These are phyloP conservation scores for Dendrocincla fuliginosa DNA, from an alignment of 2,797 vertebrate species.

Conservation along the genomic window DNA sequence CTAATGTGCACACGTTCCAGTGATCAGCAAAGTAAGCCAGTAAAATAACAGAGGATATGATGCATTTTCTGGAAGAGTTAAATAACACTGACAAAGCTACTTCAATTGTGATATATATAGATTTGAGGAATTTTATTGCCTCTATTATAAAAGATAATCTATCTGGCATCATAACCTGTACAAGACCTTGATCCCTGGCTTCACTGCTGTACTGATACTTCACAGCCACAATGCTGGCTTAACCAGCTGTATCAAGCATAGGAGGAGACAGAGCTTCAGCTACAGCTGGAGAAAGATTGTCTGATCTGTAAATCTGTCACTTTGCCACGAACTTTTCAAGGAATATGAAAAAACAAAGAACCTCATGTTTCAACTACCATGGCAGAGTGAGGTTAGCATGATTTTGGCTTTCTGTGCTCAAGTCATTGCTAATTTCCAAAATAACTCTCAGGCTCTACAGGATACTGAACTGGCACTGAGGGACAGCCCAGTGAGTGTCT, in stretches of 20 bases:
- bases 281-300: neutral
- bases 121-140: neutral
- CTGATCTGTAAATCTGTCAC: neutral
- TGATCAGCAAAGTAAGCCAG: neutral
- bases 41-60: neutral
- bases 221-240: neutral
- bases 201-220: neutral
- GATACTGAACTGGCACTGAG: neutral
- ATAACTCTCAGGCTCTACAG: neutral
- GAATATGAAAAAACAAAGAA: neutral
- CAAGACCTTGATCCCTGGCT: neutral
- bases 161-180: neutral
- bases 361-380: neutral
- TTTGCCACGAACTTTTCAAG: neutral
- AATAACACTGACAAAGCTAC: neutral
- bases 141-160: neutral
- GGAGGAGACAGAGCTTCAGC: neutral
- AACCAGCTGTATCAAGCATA: neutral
- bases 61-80: neutral
- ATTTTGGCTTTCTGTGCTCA: neutral
- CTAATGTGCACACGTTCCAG: neutral
- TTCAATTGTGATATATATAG: neutral
- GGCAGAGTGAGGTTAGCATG: neutral
- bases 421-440: neutral
- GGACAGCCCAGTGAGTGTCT: accelerated